Percentiles rank a stretch among this genome's conserved stretches.
Conservation (phyloP, 2,888 invertebrate genomes). For the Dryococelus australis region DNA sequence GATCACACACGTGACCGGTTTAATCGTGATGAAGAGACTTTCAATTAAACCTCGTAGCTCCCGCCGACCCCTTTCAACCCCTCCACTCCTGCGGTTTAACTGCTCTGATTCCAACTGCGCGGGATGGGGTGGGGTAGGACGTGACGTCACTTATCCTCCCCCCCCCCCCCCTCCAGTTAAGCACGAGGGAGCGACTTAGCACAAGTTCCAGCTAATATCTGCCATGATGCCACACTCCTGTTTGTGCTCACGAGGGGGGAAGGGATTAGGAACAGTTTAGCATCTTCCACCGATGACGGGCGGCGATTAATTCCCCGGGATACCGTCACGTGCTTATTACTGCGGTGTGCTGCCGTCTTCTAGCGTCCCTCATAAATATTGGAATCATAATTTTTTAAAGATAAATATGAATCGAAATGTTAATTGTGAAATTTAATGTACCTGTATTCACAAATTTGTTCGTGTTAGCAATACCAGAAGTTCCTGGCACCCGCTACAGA, state of each 20-base stretch:
- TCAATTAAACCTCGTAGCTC: constrained; percentile 21
- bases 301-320: too few species aligned
- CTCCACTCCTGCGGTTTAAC: background rate
- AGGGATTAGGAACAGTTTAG: background rate
- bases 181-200: background rate
- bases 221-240: background rate
- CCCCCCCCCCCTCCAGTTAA: background rate
- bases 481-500: too few species aligned
- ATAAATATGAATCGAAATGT: too few species aligned
- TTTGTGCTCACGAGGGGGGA: background rate
- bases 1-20: background rate
- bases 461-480: too few species aligned
- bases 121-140: background rate
- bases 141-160: constrained; percentile 24
- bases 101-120: background rate
- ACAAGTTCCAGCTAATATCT: background rate
- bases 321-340: too few species aligned
- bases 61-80: background rate
- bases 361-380: too few species aligned
- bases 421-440: too few species aligned
- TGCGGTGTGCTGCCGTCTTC: too few species aligned
- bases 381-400: too few species aligned
- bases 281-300: too few species aligned
- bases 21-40: constrained; percentile 25
- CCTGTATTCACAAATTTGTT: too few species aligned